Conservation (phyloP, 2,888 invertebrate genomes). For the Dolomedes plantarius region DNA sequence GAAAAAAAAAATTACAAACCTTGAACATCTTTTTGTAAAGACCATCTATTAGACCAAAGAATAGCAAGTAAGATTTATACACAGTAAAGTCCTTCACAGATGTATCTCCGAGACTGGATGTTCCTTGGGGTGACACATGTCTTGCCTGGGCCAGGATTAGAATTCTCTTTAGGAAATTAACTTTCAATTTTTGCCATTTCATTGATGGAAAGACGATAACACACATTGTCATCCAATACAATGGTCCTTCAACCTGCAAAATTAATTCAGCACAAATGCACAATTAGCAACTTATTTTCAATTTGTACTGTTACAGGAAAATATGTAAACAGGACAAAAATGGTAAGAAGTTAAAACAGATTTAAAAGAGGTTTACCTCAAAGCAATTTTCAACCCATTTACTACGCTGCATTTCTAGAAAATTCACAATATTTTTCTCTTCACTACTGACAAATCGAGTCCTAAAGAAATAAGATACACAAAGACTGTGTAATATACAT, state of each 20-base stretch:
- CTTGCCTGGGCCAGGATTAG: slow-evolving; percentile 87
- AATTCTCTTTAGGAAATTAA: slow-evolving; percentile 86
- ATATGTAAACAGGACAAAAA: no score
- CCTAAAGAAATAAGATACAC: slow-evolving; percentile 74
- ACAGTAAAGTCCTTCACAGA: slow-evolving; percentile 82
- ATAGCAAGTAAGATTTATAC: slow-evolving; percentile 90
- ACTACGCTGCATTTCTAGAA: slow-evolving; percentile 81
- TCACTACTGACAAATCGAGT: slow-evolving; percentile 81
- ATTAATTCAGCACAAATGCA: no score
- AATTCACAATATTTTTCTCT: slow-evolving; percentile 85
- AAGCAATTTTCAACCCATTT: slow-evolving; percentile 86
- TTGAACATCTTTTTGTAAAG: slow-evolving; percentile 91
- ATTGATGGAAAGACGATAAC: slow-evolving; percentile 86
- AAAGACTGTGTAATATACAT: no score
- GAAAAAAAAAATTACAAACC: slow-evolving; percentile 79
- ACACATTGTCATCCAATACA: slow-evolving; percentile 90
- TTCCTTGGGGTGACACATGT: slow-evolving; percentile 82
- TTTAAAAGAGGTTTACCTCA: slow-evolving; percentile 80
- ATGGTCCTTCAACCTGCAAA: slow-evolving; percentile 86
- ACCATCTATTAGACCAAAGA: slow-evolving; percentile 89
- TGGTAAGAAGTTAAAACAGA: no score
- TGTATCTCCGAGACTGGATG: slow-evolving; percentile 75
- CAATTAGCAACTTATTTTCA: no score
- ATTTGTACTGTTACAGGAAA: no score
- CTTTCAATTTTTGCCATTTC: slow-evolving; percentile 85